Base-by-base conservation (phyloP, 2,888 invertebrate species). In the Brachypalpus laphriformis region DNA sequence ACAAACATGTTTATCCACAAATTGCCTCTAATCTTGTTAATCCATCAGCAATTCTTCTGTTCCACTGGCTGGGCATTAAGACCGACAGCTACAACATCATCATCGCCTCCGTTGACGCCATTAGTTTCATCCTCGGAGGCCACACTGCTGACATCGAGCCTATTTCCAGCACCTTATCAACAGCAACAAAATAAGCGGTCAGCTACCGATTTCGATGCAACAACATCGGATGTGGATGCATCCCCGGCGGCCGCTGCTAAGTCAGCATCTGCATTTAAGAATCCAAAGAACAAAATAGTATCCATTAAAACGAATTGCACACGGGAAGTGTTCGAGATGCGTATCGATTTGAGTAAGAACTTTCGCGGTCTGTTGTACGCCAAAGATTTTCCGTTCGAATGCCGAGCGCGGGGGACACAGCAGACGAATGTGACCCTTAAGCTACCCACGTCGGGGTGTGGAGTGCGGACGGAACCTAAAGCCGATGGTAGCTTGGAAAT, bases 301-400 rank as follows among this genome's bases (percentile, higher is more conserved):
- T 93, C 93, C 82, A 92, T 95, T 9, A 93, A 93, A 85, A 93
- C 94, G 65, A 92, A 93, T 51, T 96, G 96, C 90, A 94, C 95
- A 87, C 93, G 94, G 75, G 93, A 93, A 70, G 92, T 93, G 70
- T 92, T 96, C 89, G 94, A 94, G 78, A 93, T 95, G 80, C 93
- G 94, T 70, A 89, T 96, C 11, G 92, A 93, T 57, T 93, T 95
- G 93, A 91, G 89, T 76, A 90, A 89, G 14, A 88, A 87, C 0
- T 96, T 96, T 91, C 95, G 94, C 88, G 96, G 96, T 6, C 90
- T 95, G 6, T 92, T 96, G 34, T 96, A 96, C 89, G 95, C 96
- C 83, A 95, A 95, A 91, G 96, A 96, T 88, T 96, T 96, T 90
- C 94, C 95, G 0, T 93, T 94, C 80, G 95, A 95, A 89, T 96